A percentile compares a stretch with the other conserved stretches of the same genome.
Conservation (phyloP, 2,113 vertebrate species). For the Eonycteris spelaea region DNA sequence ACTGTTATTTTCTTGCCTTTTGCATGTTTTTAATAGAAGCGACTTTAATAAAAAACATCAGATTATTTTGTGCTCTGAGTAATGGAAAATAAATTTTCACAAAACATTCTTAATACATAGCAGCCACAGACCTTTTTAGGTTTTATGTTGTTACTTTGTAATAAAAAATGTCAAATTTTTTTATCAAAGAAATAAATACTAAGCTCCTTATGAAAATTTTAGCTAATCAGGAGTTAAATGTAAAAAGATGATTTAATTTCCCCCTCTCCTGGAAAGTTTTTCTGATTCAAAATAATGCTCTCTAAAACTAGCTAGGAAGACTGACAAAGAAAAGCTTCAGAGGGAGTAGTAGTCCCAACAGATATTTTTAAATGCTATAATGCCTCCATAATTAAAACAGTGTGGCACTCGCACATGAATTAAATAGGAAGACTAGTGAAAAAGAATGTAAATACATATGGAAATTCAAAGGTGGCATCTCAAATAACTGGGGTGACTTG, state of each 20-base stretch:
- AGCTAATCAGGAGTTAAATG: background rate
- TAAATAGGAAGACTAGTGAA: background rate
- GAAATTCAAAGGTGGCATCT: background rate
- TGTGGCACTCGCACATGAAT: background rate
- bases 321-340: background rate
- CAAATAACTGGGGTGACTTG: background rate
- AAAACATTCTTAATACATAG: background rate
- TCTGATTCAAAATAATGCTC: background rate
- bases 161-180: background rate
- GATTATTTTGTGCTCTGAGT: background rate
- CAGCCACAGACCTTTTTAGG: background rate
- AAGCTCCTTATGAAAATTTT: background rate
- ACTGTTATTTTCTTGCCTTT: background rate
- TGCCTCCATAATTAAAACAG: background rate
- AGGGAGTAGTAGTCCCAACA: background rate
- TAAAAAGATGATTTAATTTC: background rate
- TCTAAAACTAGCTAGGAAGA: constrained; percentile 1
- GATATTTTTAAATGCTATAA: constrained; percentile 3
- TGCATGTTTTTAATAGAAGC: background rate
- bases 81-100: background rate
- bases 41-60: background rate
- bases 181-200: background rate
- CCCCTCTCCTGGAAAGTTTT: background rate
- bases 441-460: background rate
- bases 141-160: background rate